These are phyloP conservation scores for Florisuga fusca DNA, from an alignment of 2,797 vertebrate species.

Conservation along the genomic window DNA sequence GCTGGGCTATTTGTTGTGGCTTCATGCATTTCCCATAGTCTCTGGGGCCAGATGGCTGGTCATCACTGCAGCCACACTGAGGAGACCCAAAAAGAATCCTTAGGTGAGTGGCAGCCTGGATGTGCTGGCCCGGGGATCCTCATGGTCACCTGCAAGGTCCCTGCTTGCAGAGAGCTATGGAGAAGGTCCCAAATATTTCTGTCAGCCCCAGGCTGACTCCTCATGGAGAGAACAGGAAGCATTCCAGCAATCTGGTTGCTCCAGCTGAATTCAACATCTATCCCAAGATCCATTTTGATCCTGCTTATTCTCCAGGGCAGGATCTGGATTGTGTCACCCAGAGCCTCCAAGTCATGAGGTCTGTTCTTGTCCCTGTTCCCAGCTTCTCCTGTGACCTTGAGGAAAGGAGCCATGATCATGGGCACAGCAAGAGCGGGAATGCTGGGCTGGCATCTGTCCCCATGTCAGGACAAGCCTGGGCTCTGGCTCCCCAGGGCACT, in stretches of 20 bases:
- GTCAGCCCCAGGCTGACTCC: not conserved
- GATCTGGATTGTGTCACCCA: not conserved
- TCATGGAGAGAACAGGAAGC: fast-evolving
- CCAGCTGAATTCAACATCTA: not conserved
- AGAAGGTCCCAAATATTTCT: not conserved
- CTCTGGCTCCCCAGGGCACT: too few species aligned
- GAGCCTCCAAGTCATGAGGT: not conserved
- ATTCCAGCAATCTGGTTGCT: not conserved
- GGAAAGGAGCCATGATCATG: not conserved
- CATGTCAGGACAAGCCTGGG: not conserved
- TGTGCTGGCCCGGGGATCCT: fast-evolving
- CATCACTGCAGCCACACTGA: not conserved
- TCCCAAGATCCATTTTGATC: not conserved
- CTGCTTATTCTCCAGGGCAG: fast-evolving
- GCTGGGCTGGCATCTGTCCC: fast-evolving
- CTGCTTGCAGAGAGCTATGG: not conserved
- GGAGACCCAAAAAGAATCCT: not conserved
- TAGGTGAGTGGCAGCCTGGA: fast-evolving
- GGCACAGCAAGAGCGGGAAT: fast-evolving
- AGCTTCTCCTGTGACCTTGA: not conserved
- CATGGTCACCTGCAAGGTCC: not conserved
- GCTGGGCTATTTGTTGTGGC: not conserved
- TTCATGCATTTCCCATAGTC: fast-evolving
- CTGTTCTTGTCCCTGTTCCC: fast-evolving
- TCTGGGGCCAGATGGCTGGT: fast-evolving